Evolutionary conservation across 2,797 vertebrate genomes (phyloP).

Genomic region (Hylomyscus alleni): DNA sequence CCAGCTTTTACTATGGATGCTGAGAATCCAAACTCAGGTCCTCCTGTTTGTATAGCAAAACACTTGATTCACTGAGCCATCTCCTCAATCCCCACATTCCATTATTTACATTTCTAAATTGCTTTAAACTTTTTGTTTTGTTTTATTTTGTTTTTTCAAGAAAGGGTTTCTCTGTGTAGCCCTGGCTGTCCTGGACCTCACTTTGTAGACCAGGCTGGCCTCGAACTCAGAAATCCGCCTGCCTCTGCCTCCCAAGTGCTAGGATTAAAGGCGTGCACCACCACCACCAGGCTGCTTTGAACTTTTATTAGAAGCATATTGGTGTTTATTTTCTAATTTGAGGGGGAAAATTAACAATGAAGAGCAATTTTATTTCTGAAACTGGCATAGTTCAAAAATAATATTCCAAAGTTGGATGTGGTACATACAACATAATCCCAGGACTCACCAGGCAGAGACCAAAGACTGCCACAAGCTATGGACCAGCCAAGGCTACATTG

Average conservation of each 20-base stretch:
- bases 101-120: slow-evolving; percentile 34
- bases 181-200: too few species aligned
- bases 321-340: slow-evolving; percentile 54
- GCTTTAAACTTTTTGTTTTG: too few species aligned
- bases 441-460: neutral
- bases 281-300: too few species aligned
- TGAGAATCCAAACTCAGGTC: neutral
- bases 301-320: neutral
- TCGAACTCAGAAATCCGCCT: too few species aligned
- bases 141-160: too few species aligned
- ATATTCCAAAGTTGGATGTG: neutral
- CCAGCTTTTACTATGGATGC: neutral
- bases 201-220: too few species aligned
- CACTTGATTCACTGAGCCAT: neutral
- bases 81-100: neutral
- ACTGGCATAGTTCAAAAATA: slow-evolving; percentile 24
- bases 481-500: neutral
- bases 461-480: neutral
- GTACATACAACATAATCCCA: neutral
- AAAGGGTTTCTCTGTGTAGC: too few species aligned
- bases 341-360: neutral
- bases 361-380: slow-evolving; percentile 3
- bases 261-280: too few species aligned
- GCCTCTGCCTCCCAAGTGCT: too few species aligned
- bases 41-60: neutral